These are phyloP conservation scores for Eremophila alpestris DNA, from an alignment of 2,797 vertebrate genomes.

Conservation along the genomic window DNA sequence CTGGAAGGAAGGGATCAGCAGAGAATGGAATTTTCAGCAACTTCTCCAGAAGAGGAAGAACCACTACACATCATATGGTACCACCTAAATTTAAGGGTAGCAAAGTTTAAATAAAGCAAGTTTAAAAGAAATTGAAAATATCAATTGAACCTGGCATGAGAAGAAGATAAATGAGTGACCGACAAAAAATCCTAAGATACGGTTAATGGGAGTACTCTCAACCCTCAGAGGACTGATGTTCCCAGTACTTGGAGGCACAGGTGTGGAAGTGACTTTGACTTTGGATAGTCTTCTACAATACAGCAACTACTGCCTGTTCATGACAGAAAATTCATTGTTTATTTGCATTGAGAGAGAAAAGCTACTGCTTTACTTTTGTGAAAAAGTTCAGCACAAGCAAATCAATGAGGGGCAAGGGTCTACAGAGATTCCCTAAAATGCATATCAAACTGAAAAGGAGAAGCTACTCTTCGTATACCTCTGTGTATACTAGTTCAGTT, in stretches of 20 bases:
- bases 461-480: background rate
- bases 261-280: background rate
- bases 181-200: background rate
- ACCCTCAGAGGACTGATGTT: background rate
- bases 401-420: background rate
- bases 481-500: background rate
- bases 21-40: background rate
- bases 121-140: background rate
- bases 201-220: background rate
- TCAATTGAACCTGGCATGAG: background rate
- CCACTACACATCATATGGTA: background rate
- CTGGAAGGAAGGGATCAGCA: background rate
- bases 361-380: background rate
- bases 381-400: conserved; percentile 7
- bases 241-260: background rate
- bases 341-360: background rate
- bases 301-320: background rate
- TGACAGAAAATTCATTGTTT: background rate
- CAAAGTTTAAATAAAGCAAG: background rate
- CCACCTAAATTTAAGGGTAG: background rate
- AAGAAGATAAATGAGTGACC: background rate
- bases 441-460: background rate
- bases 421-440: background rate
- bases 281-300: background rate
- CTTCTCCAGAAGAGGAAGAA: background rate